Evolutionary conservation across 2,797 vertebrate genomes (phyloP).

Genomic region (Centroberyx gerrardi): DNA sequence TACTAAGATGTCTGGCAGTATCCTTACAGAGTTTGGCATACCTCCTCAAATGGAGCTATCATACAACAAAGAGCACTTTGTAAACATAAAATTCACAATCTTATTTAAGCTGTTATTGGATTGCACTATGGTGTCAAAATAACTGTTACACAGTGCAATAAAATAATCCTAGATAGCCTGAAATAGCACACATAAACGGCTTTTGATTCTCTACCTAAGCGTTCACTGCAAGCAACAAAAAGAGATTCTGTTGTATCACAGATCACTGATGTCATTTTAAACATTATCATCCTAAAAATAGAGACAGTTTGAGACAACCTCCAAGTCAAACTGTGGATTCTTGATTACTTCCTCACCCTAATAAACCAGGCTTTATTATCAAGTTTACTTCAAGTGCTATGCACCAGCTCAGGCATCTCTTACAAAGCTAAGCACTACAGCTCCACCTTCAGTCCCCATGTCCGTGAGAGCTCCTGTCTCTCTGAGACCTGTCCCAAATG

Average conservation of each 20-base stretch:
- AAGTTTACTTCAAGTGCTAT: slow-evolving; percentile 14
- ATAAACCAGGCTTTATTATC: slow-evolving; percentile 52
- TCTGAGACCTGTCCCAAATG: slow-evolving; percentile 35
- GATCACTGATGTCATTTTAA: background rate
- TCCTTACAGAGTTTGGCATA: too few species aligned
- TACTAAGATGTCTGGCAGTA: too few species aligned
- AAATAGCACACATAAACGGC: too few species aligned
- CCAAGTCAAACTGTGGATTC: slow-evolving; percentile 39
- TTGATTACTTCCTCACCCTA: slow-evolving; percentile 45
- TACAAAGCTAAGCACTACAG: slow-evolving; percentile 18
- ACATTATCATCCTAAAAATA: slow-evolving; percentile 9
- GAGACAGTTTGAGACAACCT: slow-evolving; percentile 28
- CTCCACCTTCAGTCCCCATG: slow-evolving; percentile 18
- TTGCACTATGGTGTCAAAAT: too few species aligned
- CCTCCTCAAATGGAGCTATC: background rate
- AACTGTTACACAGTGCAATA: too few species aligned
- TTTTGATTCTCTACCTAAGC: too few species aligned
- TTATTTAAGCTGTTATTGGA: too few species aligned
- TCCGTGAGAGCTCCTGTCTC: slow-evolving; percentile 23
- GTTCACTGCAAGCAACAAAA: background rate
- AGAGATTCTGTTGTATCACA: background rate
- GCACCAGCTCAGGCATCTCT: slow-evolving; percentile 15
- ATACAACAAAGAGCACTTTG: background rate
- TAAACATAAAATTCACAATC: too few species aligned
- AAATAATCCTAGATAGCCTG: too few species aligned